Evolutionary conservation across 92 coral and sea anemone genomes (phyloP), one percentile per base, ranked within the genome.

Genomic region (Porites evermanni): DNA sequence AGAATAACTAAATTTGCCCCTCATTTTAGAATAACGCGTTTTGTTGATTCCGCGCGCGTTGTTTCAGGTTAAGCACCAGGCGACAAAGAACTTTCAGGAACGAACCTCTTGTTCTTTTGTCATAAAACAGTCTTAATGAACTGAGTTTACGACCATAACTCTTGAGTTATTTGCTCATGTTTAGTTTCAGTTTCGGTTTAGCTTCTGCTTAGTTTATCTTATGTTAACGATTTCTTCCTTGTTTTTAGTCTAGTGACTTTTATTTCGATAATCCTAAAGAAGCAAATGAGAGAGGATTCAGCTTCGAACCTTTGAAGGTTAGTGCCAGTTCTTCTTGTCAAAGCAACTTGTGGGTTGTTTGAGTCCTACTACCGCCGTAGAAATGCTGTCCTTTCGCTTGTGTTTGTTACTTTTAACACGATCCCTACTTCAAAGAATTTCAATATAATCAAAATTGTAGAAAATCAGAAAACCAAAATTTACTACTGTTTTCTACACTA

Each of bases 191-290:
- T 38, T 60, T 21, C 7, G 47, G 20, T 60, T 61, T 77, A 24
- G 32, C 47, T 64, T 61, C 63, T 44, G 5, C 5, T 11, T 11
- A n/a, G 12, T 52, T n/a, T 12, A 61, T 75, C 1, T 23, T 75
- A 29, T 3, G 1, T 68, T 70, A 16, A 72, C 0, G 18, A 11
- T 18, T 20, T 12, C 17, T 13, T 64, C 21, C 9, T 86, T 77
- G 51, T 47, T 81, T 92, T 44, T 88, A 94, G 96, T 97, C 99
- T 6, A 88, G 98, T 50, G 99, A 97, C 78, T 95, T 93, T 81
- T 84, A 69, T 67, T 97, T 97, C 64, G 99, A 97, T 11, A 97
- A 97, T 74, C 98, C 99, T 18, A 97, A 93, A 75, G 99, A 97
- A 75, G 98, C 98, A 52, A 95, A 95, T 71, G 99, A 97, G 29